phyloP scores from a whole-genome alignment of 1,140 invertebrate species.

The Drosophila bocqueti region DNA sequence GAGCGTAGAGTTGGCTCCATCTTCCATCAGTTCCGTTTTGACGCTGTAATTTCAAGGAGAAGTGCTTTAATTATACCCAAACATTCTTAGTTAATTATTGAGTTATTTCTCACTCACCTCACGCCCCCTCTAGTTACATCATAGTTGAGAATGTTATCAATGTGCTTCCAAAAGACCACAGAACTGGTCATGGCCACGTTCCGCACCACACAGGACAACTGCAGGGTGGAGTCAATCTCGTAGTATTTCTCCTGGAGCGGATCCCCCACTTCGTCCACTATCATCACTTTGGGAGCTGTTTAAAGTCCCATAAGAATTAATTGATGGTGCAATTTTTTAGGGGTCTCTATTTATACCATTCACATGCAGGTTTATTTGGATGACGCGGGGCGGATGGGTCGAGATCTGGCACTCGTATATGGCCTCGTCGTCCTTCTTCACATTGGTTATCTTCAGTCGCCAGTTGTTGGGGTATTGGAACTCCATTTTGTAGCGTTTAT shows the following conservation, averaged over 20 bases:
- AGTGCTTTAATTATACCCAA: background rate
- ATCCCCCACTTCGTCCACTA: conserved; percentile 90
- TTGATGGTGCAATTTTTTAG: background rate
- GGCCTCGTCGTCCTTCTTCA: conserved; percentile 90
- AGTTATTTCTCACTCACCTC: conserved; percentile 86
- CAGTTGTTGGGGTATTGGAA: conserved; percentile 92
- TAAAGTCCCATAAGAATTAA: background rate
- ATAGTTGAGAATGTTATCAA: conserved; percentile 89
- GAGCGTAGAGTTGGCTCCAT: conserved; percentile 91
- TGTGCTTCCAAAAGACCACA: conserved; percentile 90
- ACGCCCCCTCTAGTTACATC: conserved; percentile 91
- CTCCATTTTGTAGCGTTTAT: conserved; percentile 90
- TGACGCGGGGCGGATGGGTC: conserved; percentile 91
- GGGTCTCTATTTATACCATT: conserved; percentile 86
- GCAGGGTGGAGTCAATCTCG: conserved; percentile 91
- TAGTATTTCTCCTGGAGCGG: conserved; percentile 90
- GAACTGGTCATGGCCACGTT: conserved; percentile 89
- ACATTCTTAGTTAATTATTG: background rate
- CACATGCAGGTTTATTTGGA: conserved; percentile 89
- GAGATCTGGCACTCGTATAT: conserved; percentile 92
- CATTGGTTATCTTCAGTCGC: conserved; percentile 89
- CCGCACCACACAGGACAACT: conserved; percentile 90
- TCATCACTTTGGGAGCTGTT: conserved; percentile 90
- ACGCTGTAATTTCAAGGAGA: conserved; percentile 86
- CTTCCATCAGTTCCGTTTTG: conserved; percentile 90